Conservation (phyloP, 1,140 invertebrate genomes). For the Adoxophyes honmai region DNA sequence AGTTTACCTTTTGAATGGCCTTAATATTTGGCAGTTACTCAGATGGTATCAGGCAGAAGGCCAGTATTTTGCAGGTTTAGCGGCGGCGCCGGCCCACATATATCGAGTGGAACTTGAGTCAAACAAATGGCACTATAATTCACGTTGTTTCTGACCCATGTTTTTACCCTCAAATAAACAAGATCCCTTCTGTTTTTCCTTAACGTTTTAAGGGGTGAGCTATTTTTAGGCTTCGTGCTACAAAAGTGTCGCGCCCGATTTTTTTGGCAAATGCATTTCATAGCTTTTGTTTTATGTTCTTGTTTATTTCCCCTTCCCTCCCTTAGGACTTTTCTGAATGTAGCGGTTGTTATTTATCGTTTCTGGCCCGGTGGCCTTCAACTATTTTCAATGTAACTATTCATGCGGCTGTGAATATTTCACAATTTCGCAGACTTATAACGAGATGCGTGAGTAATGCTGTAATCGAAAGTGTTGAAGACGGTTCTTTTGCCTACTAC, state of each 20-base stretch:
- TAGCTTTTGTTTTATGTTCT: background rate
- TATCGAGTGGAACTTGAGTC: conserved; percentile 10
- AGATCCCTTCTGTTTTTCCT: conserved; percentile 33
- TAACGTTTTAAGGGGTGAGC: conserved; percentile 33
- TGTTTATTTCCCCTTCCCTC: background rate
- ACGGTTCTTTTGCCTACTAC: too few species aligned
- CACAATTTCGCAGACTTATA: too few species aligned
- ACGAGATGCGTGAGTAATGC: too few species aligned
- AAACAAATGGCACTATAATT: conserved; percentile 41
- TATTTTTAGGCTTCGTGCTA: conserved; percentile 30
- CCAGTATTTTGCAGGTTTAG: conserved; percentile 1
- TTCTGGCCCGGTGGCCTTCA: too few species aligned
- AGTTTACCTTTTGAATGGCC: background rate
- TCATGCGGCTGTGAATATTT: too few species aligned
- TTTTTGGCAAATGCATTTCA: background rate
- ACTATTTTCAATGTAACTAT: too few species aligned
- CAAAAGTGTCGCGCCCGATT: background rate
- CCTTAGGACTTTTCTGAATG: too few species aligned
- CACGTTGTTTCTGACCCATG: conserved; percentile 43
- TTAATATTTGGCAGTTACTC: background rate
- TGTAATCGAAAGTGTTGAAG: too few species aligned
- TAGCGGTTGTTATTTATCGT: too few species aligned
- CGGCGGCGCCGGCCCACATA: conserved; percentile 1
- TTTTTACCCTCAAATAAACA: conserved; percentile 39
- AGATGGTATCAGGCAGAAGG: conserved; percentile 2